These are phyloP conservation scores for Carcharodon carcharias DNA, from an alignment of 2,797 vertebrate species.

Conservation along the genomic window DNA sequence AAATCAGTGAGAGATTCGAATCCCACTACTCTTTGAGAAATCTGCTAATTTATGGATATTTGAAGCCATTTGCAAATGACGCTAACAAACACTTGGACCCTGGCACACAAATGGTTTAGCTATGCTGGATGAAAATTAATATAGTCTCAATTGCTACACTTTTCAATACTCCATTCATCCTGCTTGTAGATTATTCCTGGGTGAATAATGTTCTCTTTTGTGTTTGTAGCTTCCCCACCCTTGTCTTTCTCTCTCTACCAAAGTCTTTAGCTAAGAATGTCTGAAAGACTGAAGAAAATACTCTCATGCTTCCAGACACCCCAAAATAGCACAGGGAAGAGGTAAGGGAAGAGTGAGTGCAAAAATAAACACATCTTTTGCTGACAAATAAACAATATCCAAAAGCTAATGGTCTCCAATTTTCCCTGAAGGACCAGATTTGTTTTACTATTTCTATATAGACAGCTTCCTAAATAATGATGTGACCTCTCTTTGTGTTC, in stretches of 20 bases:
- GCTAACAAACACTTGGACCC: constrained; percentile 53
- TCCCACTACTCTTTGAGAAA: background rate
- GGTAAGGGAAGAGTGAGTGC: background rate
- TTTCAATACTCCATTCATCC: constrained; percentile 96
- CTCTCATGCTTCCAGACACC: background rate
- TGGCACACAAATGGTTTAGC: constrained; percentile 59
- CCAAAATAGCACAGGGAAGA: background rate
- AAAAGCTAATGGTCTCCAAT: background rate
- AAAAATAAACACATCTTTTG: background rate
- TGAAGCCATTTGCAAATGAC: constrained; percentile 45
- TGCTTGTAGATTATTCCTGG: constrained; percentile 63
- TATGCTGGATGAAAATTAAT: constrained; percentile 81
- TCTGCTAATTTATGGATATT: background rate
- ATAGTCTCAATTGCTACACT: constrained; percentile 65
- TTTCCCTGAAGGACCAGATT: background rate
- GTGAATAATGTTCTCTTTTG: constrained; percentile 96
- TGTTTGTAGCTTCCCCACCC: constrained; percentile 65
- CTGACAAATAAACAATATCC: background rate
- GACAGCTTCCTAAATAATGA: background rate
- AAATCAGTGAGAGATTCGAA: background rate
- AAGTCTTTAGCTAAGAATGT: constrained; percentile 56
- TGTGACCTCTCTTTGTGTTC: background rate
- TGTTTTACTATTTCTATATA: background rate
- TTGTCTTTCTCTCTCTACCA: constrained; percentile 53
- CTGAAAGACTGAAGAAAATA: constrained; percentile 56